Evolutionary conservation across 2,888 invertebrate species (phyloP), one percentile per base, ranked within the genome.

Genomic region (Drosophila birchii): DNA sequence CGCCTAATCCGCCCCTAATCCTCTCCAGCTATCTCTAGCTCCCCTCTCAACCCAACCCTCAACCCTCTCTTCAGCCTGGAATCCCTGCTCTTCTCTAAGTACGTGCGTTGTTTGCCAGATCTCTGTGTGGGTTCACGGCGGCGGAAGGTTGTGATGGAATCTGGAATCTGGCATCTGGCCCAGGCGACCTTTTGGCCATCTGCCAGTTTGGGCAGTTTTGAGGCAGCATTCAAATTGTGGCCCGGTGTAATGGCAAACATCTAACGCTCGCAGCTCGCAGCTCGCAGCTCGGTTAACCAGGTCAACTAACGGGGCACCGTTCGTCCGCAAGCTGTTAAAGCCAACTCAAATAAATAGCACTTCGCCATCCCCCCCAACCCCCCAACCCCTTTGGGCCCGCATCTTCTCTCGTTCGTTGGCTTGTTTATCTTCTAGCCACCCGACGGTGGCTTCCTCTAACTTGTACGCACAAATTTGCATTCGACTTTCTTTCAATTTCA

Each of bases 261-360:
- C 72, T 36, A 26, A 59, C 32, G 23, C 59, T 70, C 12, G 29
- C 18, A 18, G 49, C 39, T 39, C 69, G 26, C 53, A 39, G 72
- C 47, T 32, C 14, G 14, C 29, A 32, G 49, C 18, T 16, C 51
- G 18, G 34, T 53, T 69, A 74, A 86, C 81, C 85, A 86, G 86
- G 90, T 88, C 86, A 86, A 86, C 88, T 86, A 86, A 86, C 86
- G 90, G 86, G 84, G 74, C 41, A 80, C 81, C 66, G 76, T 85
- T 78, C 79, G 63, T 76, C 86, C 81, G 79, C 84, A 83, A 88
- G 79, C 89, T 88, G 89, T 88, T 86, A 89, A 88, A 86, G 79
- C 86, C 79, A 81, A 88, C 78, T 83, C 86, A 83, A 88, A 83
- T 84, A 86, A 86, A 86, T 89, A 88, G 76, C 84, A 80, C 54